Conservation (phyloP, 2,888 invertebrate species). For the Netelia inedita region DNA sequence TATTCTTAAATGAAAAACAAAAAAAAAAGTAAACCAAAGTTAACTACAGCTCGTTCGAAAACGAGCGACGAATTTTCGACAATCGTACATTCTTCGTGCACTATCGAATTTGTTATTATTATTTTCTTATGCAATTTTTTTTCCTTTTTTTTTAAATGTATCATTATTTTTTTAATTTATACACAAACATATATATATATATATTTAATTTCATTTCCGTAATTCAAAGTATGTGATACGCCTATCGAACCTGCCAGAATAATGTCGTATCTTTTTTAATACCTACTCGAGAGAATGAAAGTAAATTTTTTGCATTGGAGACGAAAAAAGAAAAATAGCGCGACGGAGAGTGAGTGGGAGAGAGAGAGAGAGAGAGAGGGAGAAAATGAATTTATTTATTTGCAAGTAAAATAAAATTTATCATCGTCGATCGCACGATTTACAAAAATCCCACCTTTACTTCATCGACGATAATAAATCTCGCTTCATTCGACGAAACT, state of each 20-base stretch:
- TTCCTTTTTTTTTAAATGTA: not conserved
- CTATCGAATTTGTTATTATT: conserved; percentile 31
- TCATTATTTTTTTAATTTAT: not conserved
- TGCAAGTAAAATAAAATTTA: conserved; percentile 23
- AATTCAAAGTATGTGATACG: conserved; percentile 56
- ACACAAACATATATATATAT: conserved; percentile 22
- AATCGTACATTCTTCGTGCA: conserved; percentile 48
- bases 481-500: too few species aligned
- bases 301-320: conserved; percentile 16
- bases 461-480: not conserved
- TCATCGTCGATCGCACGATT: not conserved
- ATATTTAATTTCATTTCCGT: conserved; percentile 28
- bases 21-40: conserved; percentile 51
- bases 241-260: conserved; percentile 44
- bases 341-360: not conserved
- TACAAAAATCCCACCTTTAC: not conserved
- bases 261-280: conserved; percentile 41
- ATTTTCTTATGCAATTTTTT: not conserved
- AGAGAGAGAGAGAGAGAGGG: conserved; percentile 16
- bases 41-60: conserved; percentile 8
- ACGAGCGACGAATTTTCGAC: conserved; percentile 55
- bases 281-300: conserved; percentile 48
- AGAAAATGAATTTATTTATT: conserved; percentile 25
- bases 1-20: not conserved
- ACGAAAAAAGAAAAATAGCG: conserved; percentile 25